Percentiles rank a stretch among this genome's conserved stretches.
phyloP scores from a whole-genome alignment of 53 echinoderm and acorn worm genomes.

The Echinometra lucunter region DNA sequence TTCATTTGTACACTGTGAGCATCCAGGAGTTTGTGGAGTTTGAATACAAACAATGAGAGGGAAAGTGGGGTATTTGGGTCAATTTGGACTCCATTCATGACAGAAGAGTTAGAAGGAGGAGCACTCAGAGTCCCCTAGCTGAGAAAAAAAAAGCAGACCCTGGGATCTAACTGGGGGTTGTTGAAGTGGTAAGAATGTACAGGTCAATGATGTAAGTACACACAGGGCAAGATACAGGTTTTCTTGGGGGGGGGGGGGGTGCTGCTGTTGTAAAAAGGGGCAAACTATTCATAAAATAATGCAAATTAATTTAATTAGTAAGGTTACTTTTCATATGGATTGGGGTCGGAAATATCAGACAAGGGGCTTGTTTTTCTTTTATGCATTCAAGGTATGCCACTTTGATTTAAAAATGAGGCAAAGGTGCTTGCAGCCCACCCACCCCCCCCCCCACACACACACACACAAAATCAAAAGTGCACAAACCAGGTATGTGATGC shows the following conservation, averaged over 20 bases:
- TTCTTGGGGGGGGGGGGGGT: background rate
- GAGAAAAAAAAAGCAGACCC: background rate
- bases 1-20: slow-evolving; percentile 59
- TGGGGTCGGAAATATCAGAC: background rate
- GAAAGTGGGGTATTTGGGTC: slow-evolving; percentile 27
- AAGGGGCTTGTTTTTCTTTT: background rate
- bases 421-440: background rate
- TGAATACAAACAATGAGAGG: slow-evolving; percentile 6
- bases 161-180: slow-evolving; percentile 19
- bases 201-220: background rate
- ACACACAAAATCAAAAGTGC: background rate
- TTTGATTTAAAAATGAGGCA: background rate
- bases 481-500: background rate
- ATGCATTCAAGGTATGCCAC: background rate
- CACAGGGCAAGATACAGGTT: background rate
- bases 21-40: slow-evolving; percentile 41
- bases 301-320: background rate
- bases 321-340: background rate
- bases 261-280: background rate
- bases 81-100: slow-evolving; percentile 37
- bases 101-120: background rate
- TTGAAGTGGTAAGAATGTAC: background rate
- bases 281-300: background rate
- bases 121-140: background rate
- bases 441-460: background rate